phyloP scores from a whole-genome alignment of 2,888 invertebrate genomes.

The Eupithecia abbreviata region DNA sequence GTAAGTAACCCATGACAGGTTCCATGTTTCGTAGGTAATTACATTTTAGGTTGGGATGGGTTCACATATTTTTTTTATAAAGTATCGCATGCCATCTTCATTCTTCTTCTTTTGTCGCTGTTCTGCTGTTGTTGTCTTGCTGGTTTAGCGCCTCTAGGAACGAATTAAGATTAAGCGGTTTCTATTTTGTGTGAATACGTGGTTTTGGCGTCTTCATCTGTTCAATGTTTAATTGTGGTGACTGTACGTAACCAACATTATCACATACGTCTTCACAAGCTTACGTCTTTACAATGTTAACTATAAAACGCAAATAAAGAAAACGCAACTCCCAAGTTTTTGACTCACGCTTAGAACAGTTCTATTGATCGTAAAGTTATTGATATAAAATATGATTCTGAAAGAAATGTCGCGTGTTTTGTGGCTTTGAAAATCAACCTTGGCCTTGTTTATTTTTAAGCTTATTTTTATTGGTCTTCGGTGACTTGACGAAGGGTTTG shows the following conservation, averaged over 20 bases:
- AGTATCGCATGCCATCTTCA: not conserved
- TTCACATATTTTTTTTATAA: no score
- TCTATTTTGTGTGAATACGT: not conserved
- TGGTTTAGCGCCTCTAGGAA: no score
- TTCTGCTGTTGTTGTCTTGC: not conserved
- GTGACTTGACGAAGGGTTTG: not conserved
- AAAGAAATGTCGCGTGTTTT: slow-evolving; percentile 14
- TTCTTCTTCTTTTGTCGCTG: not conserved
- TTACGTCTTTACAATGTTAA: not conserved
- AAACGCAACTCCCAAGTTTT: not conserved
- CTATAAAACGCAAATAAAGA: not conserved
- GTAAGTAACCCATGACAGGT: no score
- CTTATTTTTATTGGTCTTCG: not conserved
- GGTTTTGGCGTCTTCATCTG: not conserved
- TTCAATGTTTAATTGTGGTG: not conserved
- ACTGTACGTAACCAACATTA: not conserved
- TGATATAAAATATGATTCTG: not conserved
- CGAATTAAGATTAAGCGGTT: not conserved
- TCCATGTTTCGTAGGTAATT: no score
- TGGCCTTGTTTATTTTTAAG: slow-evolving; percentile 1
- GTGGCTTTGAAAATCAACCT: slow-evolving; percentile 5
- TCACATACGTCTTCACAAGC: not conserved
- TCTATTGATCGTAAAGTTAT: not conserved
- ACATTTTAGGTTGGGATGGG: no score
- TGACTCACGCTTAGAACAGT: not conserved